Conservation (phyloP, 2,113 vertebrate species). For the Channa maculata region DNA sequence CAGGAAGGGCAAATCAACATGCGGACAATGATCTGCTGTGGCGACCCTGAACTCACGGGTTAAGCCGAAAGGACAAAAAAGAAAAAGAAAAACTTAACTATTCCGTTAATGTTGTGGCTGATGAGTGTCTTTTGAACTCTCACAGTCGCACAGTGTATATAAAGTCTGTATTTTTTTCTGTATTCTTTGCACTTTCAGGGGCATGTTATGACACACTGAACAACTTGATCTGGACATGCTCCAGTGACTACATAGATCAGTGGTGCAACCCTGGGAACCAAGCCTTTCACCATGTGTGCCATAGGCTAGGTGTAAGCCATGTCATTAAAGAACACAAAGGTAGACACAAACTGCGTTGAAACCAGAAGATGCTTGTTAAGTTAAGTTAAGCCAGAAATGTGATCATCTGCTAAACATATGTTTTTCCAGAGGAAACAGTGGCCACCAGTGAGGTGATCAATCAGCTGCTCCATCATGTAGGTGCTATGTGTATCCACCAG, state of each 20-base stretch:
- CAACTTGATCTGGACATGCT: slow-evolving; percentile 98
- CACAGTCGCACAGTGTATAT: background rate
- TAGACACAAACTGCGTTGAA: slow-evolving; percentile 56
- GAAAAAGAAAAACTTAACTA: too few species aligned
- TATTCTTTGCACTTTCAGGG: slow-evolving; percentile 77
- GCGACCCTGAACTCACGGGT: too few species aligned
- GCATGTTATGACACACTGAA: slow-evolving; percentile 97
- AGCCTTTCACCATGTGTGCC: slow-evolving; percentile 98
- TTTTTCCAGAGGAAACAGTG: slow-evolving; percentile 89
- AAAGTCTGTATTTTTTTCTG: slow-evolving; percentile 9
- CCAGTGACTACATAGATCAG: slow-evolving; percentile 98
- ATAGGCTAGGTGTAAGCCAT: slow-evolving; percentile 95
- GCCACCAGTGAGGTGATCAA: slow-evolving; percentile 95
- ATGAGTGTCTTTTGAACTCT: background rate
- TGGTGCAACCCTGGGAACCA: slow-evolving; percentile 99
- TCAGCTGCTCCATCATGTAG: slow-evolving; percentile 97
- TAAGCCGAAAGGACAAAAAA: too few species aligned
- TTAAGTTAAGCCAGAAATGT: background rate
- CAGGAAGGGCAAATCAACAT: too few species aligned
- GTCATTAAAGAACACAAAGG: slow-evolving; percentile 95
- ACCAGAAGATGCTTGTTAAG: background rate
- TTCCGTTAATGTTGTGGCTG: too few species aligned
- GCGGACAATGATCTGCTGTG: too few species aligned
- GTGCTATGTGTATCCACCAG: slow-evolving; percentile 99
- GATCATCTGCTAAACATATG: slow-evolving; percentile 1